Evolutionary conservation across 1,140 invertebrate species (phyloP), one percentile per base, ranked within the genome.

Genomic region (Drosophila subpulchrella): DNA sequence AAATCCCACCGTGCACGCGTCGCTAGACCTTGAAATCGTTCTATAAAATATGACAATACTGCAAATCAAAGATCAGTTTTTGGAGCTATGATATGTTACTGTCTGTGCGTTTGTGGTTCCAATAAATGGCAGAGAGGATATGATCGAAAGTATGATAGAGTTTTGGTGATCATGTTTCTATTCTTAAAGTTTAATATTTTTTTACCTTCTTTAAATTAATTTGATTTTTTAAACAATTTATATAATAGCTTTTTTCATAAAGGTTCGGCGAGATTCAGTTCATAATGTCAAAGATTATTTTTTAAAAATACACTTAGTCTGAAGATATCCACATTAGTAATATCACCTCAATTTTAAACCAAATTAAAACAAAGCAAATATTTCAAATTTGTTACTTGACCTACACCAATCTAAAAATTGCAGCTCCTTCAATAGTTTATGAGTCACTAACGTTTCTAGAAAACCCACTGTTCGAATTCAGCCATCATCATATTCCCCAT

Each of bases 1-100:
- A 24, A 55, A 57, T 61, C 42, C 38, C 8, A 46, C 20, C 44
- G 36, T 48, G 42, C 61, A 62, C 71, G 65, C 47, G 57, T 53
- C n/a, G 24, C 11, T 20, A 30, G 47, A 42, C 81, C 73, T 80
- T 76, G 41, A 72, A 83, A 79, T 67, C 13, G 27, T 72, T 71
- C 54, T 51, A 78, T 57, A 51, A 78, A 50, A 44, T 61, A 76
- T 61, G 50, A 53, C 60, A 38, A 48, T 39, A 54, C 5, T 74
- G 15, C 30, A 41, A 82, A 41, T 78, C 60, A 65, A 50, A 55
- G 70, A 71, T 39, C 11, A 48, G n/a, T 20, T 41, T 15, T 54
- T 30, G 44, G 32, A 32, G 15, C n/a, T 15, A 24, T 48, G n/a
- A 27, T 41, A 63, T 17, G 3, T 10, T 6, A 20, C 27, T 44